These are phyloP conservation scores for Cairina moschata DNA, from an alignment of 2,113 vertebrate genomes.

Conservation along the genomic window DNA sequence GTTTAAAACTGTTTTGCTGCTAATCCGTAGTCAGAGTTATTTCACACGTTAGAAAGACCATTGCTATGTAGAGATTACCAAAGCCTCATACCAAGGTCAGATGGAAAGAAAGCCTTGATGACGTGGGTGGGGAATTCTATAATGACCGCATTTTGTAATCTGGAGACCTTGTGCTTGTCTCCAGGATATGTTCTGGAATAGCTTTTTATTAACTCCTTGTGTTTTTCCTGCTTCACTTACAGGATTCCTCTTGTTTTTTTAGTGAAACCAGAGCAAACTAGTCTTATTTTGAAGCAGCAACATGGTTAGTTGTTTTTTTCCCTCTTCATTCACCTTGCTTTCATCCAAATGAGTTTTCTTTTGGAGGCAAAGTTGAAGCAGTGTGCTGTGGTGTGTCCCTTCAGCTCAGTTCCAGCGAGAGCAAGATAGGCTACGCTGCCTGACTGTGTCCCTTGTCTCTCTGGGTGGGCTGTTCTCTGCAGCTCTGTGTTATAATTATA, in stretches of 20 bases:
- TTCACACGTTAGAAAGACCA: constrained; percentile 48
- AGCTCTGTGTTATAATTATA: background rate
- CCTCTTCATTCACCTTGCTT: background rate
- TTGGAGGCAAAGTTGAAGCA: background rate
- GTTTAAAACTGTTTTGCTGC: background rate
- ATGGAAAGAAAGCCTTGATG: constrained; percentile 24
- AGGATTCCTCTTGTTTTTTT: background rate
- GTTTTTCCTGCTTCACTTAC: background rate
- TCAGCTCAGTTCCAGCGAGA: background rate
- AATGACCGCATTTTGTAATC: constrained; percentile 59
- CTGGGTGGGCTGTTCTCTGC: constrained; percentile 50
- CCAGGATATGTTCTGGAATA: background rate
- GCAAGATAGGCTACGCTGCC: background rate
- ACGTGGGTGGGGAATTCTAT: constrained; percentile 39
- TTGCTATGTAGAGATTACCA: constrained; percentile 35
- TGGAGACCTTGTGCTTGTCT: constrained; percentile 56
- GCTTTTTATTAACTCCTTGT: constrained; percentile 24
- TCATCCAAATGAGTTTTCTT: background rate
- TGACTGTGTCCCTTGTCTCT: constrained; percentile 12
- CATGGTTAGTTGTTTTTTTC: background rate
- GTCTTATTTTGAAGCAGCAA: background rate
- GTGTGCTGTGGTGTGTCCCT: background rate
- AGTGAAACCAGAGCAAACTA: background rate
- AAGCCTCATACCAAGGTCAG: constrained; percentile 58
- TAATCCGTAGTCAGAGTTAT: constrained; percentile 17